Conservation (phyloP, 1,140 invertebrate species). For the Cotesia vestalis region DNA sequence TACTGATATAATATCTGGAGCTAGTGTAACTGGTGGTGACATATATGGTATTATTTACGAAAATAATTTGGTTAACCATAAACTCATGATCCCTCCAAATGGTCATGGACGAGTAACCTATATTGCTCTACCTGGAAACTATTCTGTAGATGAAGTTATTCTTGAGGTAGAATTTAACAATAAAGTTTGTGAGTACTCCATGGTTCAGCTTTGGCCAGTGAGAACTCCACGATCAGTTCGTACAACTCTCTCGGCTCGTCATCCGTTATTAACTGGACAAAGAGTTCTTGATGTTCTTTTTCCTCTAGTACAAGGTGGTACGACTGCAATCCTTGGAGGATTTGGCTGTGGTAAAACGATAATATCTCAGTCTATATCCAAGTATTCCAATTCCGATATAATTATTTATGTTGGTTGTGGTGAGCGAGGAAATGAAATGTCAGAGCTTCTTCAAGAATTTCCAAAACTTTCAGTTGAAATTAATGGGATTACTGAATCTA, state of each 20-base stretch:
- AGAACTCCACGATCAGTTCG: constrained; percentile 94
- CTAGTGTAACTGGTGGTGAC: constrained; percentile 98
- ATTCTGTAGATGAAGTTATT: constrained; percentile 92
- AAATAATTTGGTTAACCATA: constrained; percentile 97
- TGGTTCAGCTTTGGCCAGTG: constrained; percentile 92
- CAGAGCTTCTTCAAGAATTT: constrained; percentile 96
- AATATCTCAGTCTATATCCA: constrained; percentile 98
- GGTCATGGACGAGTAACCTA: constrained; percentile 96
- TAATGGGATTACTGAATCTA: constrained; percentile 95
- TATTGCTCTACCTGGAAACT: constrained; percentile 93
- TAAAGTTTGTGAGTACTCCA: constrained; percentile 88
- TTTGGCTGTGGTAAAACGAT: constrained; percentile 99
- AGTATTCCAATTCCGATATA: constrained; percentile 99
- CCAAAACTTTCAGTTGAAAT: constrained; percentile 97
- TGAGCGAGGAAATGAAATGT: constrained; percentile 86
- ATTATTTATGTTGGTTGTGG: constrained; percentile 99
- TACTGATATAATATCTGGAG: constrained; percentile 81
- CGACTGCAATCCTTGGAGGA: constrained; percentile 98
- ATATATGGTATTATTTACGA: constrained; percentile 96
- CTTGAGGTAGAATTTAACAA: constrained; percentile 99
- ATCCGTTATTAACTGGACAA: constrained; percentile 97
- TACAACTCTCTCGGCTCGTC: constrained; percentile 98
- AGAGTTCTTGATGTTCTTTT: constrained; percentile 97
- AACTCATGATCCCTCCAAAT: constrained; percentile 91
- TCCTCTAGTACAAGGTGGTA: constrained; percentile 98